These are phyloP conservation scores for Tetramorium alpestre DNA, from an alignment of 1,140 invertebrate species.

Conservation along the genomic window DNA sequence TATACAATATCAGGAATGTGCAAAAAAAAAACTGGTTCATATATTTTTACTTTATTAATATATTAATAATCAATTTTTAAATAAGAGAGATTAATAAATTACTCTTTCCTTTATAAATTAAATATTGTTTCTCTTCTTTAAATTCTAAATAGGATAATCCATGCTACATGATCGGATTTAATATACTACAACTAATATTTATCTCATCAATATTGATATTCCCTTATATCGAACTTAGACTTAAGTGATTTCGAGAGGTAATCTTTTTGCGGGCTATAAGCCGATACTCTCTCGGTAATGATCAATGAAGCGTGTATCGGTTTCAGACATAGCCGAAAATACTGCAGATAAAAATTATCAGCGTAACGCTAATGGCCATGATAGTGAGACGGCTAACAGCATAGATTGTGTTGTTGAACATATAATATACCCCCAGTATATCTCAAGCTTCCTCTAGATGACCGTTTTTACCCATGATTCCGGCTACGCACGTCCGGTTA, in stretches of 20 bases:
- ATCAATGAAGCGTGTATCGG: neutral
- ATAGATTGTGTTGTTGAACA: neutral
- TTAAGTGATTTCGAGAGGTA: neutral
- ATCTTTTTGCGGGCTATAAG: neutral
- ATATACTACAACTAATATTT: neutral
- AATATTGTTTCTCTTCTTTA: neutral
- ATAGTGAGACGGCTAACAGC: neutral
- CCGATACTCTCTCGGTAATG: neutral
- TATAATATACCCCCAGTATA: neutral
- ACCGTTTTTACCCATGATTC: conserved; percentile 50
- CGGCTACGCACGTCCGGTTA: conserved; percentile 47
- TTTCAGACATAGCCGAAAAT: neutral
- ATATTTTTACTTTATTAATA: neutral
- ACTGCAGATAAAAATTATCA: neutral
- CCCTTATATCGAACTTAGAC: neutral
- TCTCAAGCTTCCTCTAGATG: conserved; percentile 57
- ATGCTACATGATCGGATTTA: neutral
- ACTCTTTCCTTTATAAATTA: neutral
- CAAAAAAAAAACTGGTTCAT: neutral
- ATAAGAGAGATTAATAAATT: neutral
- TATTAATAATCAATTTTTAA: too few relatives aligned
- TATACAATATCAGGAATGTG: neutral
- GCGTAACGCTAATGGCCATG: neutral
- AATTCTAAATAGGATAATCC: neutral
- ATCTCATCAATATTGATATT: neutral